phyloP scores from a whole-genome alignment of 2,797 vertebrate genomes.

The Anguilla pacifica region DNA sequence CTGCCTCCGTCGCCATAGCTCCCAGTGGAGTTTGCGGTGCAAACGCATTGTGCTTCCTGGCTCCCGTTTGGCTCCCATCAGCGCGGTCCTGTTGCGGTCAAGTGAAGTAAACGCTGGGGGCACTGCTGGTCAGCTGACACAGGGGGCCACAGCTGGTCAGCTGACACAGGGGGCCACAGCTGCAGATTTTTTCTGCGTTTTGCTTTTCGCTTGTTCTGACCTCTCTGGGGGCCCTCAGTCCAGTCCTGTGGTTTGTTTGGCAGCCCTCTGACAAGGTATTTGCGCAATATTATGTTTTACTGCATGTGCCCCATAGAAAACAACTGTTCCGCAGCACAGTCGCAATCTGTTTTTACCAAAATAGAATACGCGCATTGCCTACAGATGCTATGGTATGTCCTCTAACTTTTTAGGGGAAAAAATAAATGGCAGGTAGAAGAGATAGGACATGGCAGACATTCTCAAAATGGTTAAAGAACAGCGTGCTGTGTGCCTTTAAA shows the following conservation, averaged over 20 bases:
- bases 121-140: too few species aligned
- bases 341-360: not conserved
- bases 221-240: slow-evolving; percentile 39
- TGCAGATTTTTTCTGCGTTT: slow-evolving; percentile 67
- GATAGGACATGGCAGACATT: not conserved
- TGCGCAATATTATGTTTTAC: not conserved
- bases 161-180: slow-evolving; percentile 75
- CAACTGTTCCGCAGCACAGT: not conserved
- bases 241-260: not conserved
- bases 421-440: not conserved
- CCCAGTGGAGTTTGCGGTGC: not conserved
- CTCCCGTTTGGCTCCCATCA: not conserved
- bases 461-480: not conserved
- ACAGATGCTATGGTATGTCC: not conserved
- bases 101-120: not conserved
- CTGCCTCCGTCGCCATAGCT: not conserved
- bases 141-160: too few species aligned
- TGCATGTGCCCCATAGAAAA: not conserved
- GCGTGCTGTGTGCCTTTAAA: not conserved
- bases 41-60: not conserved
- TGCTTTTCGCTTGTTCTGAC: slow-evolving; percentile 67
- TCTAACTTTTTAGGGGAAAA: not conserved
- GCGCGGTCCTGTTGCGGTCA: not conserved
- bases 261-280: not conserved
- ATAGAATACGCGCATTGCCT: not conserved